A percentile compares a stretch with the other conserved stretches of the same genome.
phyloP scores from a whole-genome alignment of 2,888 invertebrate genomes.

The Ophion ellenae region DNA sequence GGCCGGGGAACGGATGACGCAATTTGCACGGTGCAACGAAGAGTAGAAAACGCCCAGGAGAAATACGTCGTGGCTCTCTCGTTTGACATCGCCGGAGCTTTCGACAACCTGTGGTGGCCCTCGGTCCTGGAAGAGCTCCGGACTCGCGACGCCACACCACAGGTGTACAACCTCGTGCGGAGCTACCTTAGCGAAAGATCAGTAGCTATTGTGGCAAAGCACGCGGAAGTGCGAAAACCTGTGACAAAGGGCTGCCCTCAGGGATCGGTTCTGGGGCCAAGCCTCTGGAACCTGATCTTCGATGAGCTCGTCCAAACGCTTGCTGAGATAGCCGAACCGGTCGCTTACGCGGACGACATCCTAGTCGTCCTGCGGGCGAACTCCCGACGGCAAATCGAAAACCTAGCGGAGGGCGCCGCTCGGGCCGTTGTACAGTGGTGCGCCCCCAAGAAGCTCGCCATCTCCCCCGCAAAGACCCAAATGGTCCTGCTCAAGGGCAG shows the following conservation, averaged over 20 bases:
- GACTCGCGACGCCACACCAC: neutral
- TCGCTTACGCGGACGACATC: constrained; percentile 1
- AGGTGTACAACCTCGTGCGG: neutral
- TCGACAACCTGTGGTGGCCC: neutral
- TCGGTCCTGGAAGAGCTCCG: neutral
- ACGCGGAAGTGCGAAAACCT: neutral
- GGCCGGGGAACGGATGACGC: neutral
- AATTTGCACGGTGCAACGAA: neutral
- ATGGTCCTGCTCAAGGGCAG: neutral
- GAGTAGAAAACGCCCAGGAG: neutral
- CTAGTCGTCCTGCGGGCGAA: neutral
- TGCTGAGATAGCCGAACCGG: neutral
- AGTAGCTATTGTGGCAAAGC: neutral
- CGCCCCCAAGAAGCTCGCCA: neutral
- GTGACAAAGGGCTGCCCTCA: neutral
- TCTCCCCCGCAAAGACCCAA: neutral
- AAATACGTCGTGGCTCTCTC: neutral
- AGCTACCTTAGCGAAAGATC: neutral
- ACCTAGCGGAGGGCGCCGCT: neutral
- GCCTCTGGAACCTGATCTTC: neutral
- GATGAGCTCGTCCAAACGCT: neutral
- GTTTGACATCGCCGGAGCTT: neutral
- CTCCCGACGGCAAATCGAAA: neutral
- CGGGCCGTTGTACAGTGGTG: neutral
- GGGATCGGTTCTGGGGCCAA: neutral